Conservation (phyloP, 1,140 invertebrate species). For the Macrobrachium nipponense region DNA sequence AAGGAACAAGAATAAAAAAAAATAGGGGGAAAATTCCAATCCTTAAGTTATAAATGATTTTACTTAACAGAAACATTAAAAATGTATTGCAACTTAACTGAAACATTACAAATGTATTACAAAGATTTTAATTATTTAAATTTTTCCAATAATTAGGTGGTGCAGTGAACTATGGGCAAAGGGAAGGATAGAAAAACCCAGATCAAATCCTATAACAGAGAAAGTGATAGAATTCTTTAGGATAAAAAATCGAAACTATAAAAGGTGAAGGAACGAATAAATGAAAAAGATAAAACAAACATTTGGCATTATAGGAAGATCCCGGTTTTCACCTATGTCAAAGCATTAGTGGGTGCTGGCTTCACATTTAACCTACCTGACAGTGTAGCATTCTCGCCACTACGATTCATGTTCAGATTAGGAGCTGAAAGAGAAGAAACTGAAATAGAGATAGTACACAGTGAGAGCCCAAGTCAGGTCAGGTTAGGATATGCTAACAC, state of each 20-base stretch:
- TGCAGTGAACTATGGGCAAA: conserved; percentile 55
- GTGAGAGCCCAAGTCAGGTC: conserved; percentile 62
- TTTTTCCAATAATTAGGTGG: conserved; percentile 49
- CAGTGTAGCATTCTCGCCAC: conserved; percentile 59
- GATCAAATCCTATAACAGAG: conserved; percentile 26
- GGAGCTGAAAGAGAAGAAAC: conserved; percentile 65
- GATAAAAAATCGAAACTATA: not conserved
- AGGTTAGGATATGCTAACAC: conserved; percentile 59
- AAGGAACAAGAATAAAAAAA: too few species aligned
- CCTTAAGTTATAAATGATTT: not conserved
- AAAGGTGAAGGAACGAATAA: not conserved
- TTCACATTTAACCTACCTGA: conserved; percentile 63
- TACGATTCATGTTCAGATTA: conserved; percentile 63
- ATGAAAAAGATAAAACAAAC: conserved; percentile 22
- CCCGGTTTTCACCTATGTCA: conserved; percentile 59
- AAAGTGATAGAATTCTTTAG: not conserved
- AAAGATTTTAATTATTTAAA: conserved; percentile 40
- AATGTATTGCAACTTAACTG: too few species aligned
- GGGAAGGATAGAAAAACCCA: conserved; percentile 55
- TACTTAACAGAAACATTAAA: too few species aligned
- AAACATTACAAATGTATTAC: conserved; percentile 32
- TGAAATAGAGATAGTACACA: conserved; percentile 63
- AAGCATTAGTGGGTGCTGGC: conserved; percentile 49
- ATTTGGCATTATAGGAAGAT: conserved; percentile 31
- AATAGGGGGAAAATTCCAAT: too few species aligned